Conservation (phyloP, 1,140 invertebrate genomes). For the Geopemphigus sp. region DNA sequence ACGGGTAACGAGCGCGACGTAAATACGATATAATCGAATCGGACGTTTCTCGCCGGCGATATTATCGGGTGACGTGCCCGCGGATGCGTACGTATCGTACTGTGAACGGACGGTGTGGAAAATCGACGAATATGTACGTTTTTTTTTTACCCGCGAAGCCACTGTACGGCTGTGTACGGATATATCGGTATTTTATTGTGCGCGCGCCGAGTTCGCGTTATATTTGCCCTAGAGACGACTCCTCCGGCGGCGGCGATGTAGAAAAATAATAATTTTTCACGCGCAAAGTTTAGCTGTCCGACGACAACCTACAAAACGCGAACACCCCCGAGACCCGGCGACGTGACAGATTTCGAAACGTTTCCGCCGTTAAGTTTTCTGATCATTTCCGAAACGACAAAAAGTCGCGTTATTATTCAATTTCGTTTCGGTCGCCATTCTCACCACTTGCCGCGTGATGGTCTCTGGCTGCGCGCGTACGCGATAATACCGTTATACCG, state of each 20-base stretch:
- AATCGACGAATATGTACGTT: neutral
- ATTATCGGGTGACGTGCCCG: no score
- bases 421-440: constrained; percentile 7
- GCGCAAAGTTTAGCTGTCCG: constrained; percentile 28
- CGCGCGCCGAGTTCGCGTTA: neutral
- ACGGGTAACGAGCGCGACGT: no score
- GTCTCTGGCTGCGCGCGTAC: no score
- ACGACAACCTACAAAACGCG: constrained; percentile 23
- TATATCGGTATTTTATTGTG: neutral
- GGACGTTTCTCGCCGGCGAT: no score
- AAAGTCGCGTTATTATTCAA: constrained; percentile 45
- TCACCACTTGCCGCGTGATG: no score
- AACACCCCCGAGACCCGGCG: constrained; percentile 35
- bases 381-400: constrained; percentile 34
- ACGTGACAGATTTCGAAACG: constrained; percentile 42
- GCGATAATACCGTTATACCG: no score
- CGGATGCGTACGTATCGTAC: no score
- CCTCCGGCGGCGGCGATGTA: neutral
- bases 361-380: constrained; percentile 29
- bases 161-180: neutral
- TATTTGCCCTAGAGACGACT: constrained; percentile 28
- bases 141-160: no score
- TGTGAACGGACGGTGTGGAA: no score
- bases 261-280: constrained; percentile 33
- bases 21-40: no score